phyloP scores from a whole-genome alignment of 2,888 invertebrate genomes.

The Lepidochrysops patricia region DNA sequence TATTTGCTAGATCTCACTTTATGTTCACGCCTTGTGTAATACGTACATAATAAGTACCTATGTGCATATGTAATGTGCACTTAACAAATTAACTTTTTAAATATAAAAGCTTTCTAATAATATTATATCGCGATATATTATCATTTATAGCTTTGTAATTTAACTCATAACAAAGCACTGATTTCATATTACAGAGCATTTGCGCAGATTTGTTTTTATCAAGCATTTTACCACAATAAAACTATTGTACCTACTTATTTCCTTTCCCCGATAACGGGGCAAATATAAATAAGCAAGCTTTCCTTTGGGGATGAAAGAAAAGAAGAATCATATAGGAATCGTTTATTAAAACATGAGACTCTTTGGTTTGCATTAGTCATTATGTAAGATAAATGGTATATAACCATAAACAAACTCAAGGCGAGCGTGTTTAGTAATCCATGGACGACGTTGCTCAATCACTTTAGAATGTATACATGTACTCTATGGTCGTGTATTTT shows the following conservation, averaged over 20 bases:
- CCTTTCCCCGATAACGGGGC: background rate
- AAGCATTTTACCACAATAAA: too few species aligned
- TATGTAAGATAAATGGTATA: conserved; percentile 9
- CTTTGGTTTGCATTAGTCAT: conserved; percentile 15
- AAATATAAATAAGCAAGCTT: background rate
- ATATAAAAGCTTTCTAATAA: too few species aligned
- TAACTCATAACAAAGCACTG: too few species aligned
- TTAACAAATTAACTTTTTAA: too few species aligned
- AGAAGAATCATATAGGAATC: conserved; percentile 7
- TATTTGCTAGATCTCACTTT: too few species aligned
- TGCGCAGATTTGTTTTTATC: too few species aligned
- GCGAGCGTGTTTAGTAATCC: conserved; percentile 15
- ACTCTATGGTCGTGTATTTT: background rate
- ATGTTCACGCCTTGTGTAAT: background rate
- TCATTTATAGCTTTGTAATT: too few species aligned
- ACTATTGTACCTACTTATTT: too few species aligned
- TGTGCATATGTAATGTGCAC: too few species aligned
- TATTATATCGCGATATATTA: too few species aligned
- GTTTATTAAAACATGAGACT: conserved; percentile 16
- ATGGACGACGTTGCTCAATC: conserved; percentile 12
- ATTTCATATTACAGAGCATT: too few species aligned
- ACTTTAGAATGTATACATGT: conserved; percentile 11
- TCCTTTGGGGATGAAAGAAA: background rate
- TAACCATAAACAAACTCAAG: conserved; percentile 16
- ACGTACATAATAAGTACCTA: too few species aligned